Percentiles rank a stretch among this genome's conserved stretches.
Conservation (phyloP, 2,888 invertebrate genomes). For the Bedellia somnulentella region DNA sequence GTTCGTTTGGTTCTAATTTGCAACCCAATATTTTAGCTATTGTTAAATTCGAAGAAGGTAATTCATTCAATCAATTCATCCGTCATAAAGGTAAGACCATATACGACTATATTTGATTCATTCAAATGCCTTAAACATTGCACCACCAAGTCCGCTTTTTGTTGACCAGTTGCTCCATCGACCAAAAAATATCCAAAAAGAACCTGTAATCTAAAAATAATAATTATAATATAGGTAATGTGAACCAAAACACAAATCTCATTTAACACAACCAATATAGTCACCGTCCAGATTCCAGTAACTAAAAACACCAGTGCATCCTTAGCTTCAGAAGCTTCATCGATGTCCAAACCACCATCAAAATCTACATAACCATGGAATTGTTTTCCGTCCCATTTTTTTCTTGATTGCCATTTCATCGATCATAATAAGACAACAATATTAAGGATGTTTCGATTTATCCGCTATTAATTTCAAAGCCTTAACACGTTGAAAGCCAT, state of each 20-base stretch:
- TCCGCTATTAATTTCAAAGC: constrained; percentile 1
- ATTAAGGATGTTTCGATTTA: constrained; percentile 2
- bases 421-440: constrained; percentile 3
- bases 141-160: constrained; percentile 1
- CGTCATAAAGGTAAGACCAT: constrained; percentile 3
- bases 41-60: background rate
- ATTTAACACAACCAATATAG: no score
- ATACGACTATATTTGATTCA: constrained; percentile 1
- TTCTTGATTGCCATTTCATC: constrained; percentile 6
- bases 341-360: no score
- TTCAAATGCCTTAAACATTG: constrained; percentile 2
- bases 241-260: no score
- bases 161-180: no score
- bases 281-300: constrained; percentile 3
- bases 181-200: background rate
- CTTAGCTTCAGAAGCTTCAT: constrained; percentile 1
- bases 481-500: no score
- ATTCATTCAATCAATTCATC: no score
- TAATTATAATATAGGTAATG: no score
- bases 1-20: background rate
- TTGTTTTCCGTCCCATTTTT: constrained; percentile 4
- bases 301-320: constrained; percentile 5
- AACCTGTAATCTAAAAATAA: constrained; percentile 5
- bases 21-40: background rate
- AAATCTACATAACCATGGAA: constrained; percentile 4